phyloP scores from a whole-genome alignment of 64 coral and sea anemone species.

The Actinia tenebrosa region DNA sequence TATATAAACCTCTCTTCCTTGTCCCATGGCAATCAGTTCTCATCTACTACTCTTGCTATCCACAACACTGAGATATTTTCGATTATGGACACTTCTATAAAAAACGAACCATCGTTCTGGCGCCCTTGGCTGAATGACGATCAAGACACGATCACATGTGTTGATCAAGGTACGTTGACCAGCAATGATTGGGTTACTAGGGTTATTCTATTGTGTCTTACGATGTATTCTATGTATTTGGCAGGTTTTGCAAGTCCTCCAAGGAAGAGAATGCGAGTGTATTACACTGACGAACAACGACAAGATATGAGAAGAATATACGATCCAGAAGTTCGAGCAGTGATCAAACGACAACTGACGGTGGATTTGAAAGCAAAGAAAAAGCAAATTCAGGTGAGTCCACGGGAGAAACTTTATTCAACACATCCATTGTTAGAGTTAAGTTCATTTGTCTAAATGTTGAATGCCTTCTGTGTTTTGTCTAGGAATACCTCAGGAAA shows the following conservation, averaged over 20 bases:
- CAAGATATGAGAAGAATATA: neutral
- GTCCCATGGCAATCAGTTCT: neutral
- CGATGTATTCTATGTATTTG: neutral
- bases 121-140: neutral
- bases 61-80: neutral
- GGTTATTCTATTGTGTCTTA: neutral
- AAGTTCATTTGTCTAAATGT: too few species aligned
- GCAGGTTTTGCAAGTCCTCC: neutral
- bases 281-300: neutral
- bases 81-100: neutral
- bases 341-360: neutral
- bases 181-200: too few species aligned
- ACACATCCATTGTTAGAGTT: too few species aligned
- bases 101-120: neutral
- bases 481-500: neutral
- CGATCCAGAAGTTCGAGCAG: neutral
- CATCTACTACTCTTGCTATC: neutral
- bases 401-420: too few species aligned
- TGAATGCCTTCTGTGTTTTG: neutral
- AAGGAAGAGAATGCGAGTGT: neutral
- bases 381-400: neutral
- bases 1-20: neutral
- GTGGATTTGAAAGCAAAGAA: neutral
- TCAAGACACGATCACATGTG: neutral
- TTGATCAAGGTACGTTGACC: neutral